Conservation (phyloP, 1,140 invertebrate genomes). For the Ctenoplectra terminalis region DNA sequence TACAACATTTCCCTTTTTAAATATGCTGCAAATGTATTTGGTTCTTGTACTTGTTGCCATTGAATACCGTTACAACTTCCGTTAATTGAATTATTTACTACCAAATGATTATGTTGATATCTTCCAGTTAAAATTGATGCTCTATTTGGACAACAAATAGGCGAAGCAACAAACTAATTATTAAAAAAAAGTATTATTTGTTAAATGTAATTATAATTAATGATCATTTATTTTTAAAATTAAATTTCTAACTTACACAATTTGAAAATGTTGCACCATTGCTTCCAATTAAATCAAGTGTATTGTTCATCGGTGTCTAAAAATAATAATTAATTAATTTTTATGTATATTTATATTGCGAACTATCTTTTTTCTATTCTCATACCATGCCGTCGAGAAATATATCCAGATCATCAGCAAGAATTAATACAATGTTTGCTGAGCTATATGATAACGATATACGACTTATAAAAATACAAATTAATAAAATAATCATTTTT, state of each 20-base stretch:
- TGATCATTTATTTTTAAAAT: not conserved
- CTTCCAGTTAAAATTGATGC: slow-evolving; percentile 92
- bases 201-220: not conserved
- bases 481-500: slow-evolving; percentile 13
- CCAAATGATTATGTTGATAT: slow-evolving; percentile 92
- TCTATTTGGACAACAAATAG: slow-evolving; percentile 95
- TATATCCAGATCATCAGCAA: slow-evolving; percentile 94
- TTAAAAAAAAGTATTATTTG: not conserved
- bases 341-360: too few species aligned
- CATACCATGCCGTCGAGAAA: slow-evolving; percentile 88
- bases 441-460: slow-evolving; percentile 13
- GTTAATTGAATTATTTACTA: slow-evolving; percentile 89
- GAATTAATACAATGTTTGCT: slow-evolving; percentile 89
- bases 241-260: slow-evolving; percentile 85
- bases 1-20: slow-evolving; percentile 87
- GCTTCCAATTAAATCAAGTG: slow-evolving; percentile 85
- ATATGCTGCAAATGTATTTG: slow-evolving; percentile 86
- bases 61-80: slow-evolving; percentile 89
- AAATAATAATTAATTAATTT: slow-evolving; percentile 72
- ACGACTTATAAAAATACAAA: not conserved
- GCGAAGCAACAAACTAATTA: slow-evolving; percentile 88
- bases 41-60: slow-evolving; percentile 88
- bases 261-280: slow-evolving; percentile 88
- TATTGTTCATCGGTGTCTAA: slow-evolving; percentile 88
- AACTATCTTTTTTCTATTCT: too few species aligned